These are phyloP conservation scores for Kradibia gibbosae DNA, from an alignment of 1,140 invertebrate genomes.

Conservation along the genomic window DNA sequence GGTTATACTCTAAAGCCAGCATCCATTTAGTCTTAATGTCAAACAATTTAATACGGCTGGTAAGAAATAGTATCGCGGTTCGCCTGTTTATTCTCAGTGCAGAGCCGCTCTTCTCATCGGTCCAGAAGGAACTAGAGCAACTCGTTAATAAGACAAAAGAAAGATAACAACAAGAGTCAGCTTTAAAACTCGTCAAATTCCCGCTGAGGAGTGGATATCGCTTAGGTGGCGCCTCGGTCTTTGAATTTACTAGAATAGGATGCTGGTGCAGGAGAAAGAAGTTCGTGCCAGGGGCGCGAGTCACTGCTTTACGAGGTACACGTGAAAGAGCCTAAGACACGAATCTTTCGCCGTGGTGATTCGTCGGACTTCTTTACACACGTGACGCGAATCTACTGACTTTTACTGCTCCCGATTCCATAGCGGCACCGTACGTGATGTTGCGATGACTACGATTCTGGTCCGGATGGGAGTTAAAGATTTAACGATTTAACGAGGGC, in stretches of 20 bases:
- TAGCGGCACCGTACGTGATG: background rate
- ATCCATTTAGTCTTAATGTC: background rate
- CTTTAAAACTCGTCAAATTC: slow-evolving; percentile 25
- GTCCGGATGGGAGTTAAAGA: slow-evolving; percentile 47
- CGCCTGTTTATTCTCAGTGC: background rate
- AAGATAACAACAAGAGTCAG: background rate
- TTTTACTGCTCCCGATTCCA: slow-evolving; percentile 40
- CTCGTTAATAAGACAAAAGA: background rate
- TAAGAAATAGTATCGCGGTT: background rate
- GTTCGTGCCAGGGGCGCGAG: background rate
- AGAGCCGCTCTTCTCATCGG: background rate
- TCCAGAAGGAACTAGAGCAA: background rate
- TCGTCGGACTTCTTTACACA: slow-evolving; percentile 44
- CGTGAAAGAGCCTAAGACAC: slow-evolving; percentile 26
- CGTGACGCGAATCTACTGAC: slow-evolving; percentile 30
- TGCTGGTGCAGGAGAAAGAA: background rate
- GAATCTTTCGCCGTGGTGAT: slow-evolving; percentile 46
- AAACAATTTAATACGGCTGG: background rate
- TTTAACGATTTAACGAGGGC: slow-evolving; percentile 45
- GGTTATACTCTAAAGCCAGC: background rate
- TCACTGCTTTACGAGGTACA: slow-evolving; percentile 24
- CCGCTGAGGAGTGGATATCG: background rate
- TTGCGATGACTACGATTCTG: slow-evolving; percentile 19
- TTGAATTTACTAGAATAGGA: background rate
- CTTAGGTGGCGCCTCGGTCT: background rate